phyloP scores from a whole-genome alignment of 2,888 invertebrate genomes.

The Punctoribates punctum region DNA sequence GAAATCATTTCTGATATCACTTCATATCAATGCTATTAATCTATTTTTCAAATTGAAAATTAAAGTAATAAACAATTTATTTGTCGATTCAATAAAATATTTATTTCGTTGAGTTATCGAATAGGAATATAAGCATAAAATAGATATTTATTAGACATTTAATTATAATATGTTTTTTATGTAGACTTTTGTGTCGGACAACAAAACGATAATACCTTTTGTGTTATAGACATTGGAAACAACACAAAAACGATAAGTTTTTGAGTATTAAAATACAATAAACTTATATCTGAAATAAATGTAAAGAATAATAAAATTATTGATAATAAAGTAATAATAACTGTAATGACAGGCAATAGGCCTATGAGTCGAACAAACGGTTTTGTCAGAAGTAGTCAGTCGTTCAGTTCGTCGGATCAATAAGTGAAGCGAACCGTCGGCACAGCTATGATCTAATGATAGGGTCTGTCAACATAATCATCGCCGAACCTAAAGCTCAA shows the following conservation, averaged over 20 bases:
- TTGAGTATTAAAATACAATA: constrained; percentile 17
- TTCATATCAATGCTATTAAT: background rate
- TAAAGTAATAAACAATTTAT: constrained; percentile 16
- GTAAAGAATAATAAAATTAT: constrained; percentile 30
- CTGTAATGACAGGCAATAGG: constrained; percentile 26
- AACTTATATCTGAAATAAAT: background rate
- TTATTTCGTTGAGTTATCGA: background rate
- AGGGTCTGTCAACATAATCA: constrained; percentile 34
- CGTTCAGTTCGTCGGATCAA: constrained; percentile 13
- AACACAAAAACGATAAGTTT: constrained; percentile 15
- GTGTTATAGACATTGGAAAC: background rate
- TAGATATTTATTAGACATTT: too few relatives aligned
- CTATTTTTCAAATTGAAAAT: background rate
- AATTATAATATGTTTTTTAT: constrained; percentile 31
- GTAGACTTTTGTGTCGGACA: background rate
- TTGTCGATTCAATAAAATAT: background rate
- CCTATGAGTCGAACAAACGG: background rate
- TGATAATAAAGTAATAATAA: constrained; percentile 34
- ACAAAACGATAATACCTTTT: constrained; percentile 9
- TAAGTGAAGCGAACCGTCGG: constrained; percentile 27
- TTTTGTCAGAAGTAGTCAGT: constrained; percentile 22
- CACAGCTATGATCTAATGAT: constrained; percentile 34
- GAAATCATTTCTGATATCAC: background rate
- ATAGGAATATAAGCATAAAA: constrained; percentile 19
- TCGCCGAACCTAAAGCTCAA: constrained; percentile 23